Conservation (phyloP, 2,888 invertebrate genomes). For the Fragum whitleyi region DNA sequence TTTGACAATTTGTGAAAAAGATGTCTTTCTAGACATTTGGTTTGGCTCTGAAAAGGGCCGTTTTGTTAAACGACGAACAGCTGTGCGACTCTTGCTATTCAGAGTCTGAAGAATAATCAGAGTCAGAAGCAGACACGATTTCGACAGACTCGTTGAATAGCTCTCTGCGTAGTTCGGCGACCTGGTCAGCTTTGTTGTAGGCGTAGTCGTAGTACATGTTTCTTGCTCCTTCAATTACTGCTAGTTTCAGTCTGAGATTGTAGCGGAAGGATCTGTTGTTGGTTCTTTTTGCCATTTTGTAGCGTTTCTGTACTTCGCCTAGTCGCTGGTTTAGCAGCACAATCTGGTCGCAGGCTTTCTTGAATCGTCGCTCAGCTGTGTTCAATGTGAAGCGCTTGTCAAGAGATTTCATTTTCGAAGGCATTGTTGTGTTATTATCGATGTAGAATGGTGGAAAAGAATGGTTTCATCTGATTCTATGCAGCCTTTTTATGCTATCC, state of each 20-base stretch:
- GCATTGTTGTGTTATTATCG: slow-evolving; percentile 14
- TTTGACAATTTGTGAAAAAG: not conserved
- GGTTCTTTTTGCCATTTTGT: not conserved
- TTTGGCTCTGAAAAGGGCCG: not conserved
- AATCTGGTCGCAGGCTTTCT: slow-evolving; percentile 8
- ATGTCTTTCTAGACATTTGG: not conserved
- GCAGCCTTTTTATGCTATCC: not conserved
- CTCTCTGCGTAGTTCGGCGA: not conserved
- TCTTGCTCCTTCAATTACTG: not conserved
- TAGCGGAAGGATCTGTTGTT: slow-evolving; percentile 2
- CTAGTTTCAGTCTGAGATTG: not conserved
- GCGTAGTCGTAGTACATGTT: slow-evolving; percentile 2
- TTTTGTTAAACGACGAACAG: not conserved
- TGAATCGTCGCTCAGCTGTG: not conserved
- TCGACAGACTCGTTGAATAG: not conserved
- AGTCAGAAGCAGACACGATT: not conserved
- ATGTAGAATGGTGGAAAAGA: not conserved
- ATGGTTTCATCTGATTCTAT: not conserved
- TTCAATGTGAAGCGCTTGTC: slow-evolving; percentile 39
- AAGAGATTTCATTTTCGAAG: slow-evolving; percentile 39
- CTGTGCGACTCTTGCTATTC: too few relatives aligned
- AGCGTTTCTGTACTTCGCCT: not conserved
- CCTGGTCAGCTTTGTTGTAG: not conserved
- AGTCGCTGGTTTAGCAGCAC: not conserved
- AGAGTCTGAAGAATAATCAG: not conserved